Evolutionary conservation across 2,888 invertebrate species (phyloP).

Genomic region (Hoplodrina ambigua): DNA sequence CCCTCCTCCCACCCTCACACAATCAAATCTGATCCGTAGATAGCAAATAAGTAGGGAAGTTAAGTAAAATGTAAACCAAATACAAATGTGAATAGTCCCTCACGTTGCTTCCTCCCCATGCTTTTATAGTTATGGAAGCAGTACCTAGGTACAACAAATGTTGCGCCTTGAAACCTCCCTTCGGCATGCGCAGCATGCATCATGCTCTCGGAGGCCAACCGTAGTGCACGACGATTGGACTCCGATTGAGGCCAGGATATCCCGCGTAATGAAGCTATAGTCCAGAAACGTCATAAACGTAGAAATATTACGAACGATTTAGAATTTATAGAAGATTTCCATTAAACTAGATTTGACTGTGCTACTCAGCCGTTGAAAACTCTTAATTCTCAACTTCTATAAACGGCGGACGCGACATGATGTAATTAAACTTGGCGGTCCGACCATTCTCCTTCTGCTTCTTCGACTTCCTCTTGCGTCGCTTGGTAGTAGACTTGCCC

Average conservation of each 20-base stretch:
- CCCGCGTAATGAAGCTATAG: conserved; percentile 2
- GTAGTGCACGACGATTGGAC: not conserved
- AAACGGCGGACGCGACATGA: conserved; percentile 38
- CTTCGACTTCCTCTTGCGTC: conserved; percentile 28
- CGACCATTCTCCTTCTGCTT: conserved; percentile 38
- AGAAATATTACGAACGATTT: not conserved
- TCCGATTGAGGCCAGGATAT: conserved; percentile 5
- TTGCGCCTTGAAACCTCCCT: not conserved
- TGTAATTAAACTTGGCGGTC: not conserved
- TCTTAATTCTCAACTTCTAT: conserved; percentile 47
- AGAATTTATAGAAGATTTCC: not conserved
- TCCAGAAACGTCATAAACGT: conserved; percentile 1
- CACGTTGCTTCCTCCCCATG: conserved; percentile 15
- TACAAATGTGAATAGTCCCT: not conserved
- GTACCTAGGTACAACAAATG: not conserved
- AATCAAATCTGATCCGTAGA: conserved; percentile 33
- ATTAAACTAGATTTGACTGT: conserved; percentile 28
- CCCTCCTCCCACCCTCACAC: conserved; percentile 17
- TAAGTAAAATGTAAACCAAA: not conserved
- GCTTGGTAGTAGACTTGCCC: conserved; percentile 18
- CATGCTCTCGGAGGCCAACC: not conserved
- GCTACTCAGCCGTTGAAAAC: conserved; percentile 15
- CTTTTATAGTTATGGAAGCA: conserved; percentile 2
- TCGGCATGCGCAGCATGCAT: not conserved
- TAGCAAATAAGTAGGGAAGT: conserved; percentile 1